A percentile compares a stretch with the other conserved stretches of the same genome.
Conservation (phyloP, 2,888 invertebrate species). For the Brachyptera putata region DNA sequence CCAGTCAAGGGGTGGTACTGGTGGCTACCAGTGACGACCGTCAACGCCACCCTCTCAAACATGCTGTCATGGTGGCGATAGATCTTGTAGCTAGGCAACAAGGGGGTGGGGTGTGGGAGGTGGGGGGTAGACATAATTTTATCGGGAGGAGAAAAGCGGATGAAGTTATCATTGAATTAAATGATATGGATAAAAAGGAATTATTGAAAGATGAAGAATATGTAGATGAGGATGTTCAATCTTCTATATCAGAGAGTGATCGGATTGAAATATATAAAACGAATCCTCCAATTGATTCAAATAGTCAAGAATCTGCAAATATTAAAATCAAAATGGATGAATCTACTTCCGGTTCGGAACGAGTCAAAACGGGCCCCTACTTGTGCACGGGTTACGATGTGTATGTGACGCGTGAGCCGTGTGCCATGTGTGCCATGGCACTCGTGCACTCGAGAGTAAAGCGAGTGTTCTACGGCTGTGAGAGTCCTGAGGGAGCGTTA, state of each 20-base stretch:
- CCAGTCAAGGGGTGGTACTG: constrained; percentile 58
- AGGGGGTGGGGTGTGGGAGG: constrained; percentile 67
- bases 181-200: too few species aligned
- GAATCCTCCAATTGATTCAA: too few species aligned
- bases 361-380: constrained; percentile 47
- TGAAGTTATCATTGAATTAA: too few species aligned
- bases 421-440: constrained; percentile 94
- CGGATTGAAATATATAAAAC: too few species aligned
- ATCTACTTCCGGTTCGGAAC: background rate
- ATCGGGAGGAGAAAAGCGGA: background rate
- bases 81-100: constrained; percentile 82
- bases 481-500: constrained; percentile 61
- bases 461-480: constrained; percentile 70
- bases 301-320: constrained; percentile 9
- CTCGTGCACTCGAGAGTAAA: constrained; percentile 83
- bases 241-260: too few species aligned
- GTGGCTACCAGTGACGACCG: constrained; percentile 59
- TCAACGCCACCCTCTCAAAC: constrained; percentile 65
- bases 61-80: constrained; percentile 79
- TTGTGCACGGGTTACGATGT: constrained; percentile 84
- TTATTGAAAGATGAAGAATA: too few species aligned
- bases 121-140: too few species aligned
- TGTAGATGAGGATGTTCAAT: too few species aligned
- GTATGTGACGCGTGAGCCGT: constrained; percentile 81
- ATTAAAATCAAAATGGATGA: background rate